Evolutionary conservation across 1,140 invertebrate species (phyloP).

Genomic region (Drosophila baimaii): DNA sequence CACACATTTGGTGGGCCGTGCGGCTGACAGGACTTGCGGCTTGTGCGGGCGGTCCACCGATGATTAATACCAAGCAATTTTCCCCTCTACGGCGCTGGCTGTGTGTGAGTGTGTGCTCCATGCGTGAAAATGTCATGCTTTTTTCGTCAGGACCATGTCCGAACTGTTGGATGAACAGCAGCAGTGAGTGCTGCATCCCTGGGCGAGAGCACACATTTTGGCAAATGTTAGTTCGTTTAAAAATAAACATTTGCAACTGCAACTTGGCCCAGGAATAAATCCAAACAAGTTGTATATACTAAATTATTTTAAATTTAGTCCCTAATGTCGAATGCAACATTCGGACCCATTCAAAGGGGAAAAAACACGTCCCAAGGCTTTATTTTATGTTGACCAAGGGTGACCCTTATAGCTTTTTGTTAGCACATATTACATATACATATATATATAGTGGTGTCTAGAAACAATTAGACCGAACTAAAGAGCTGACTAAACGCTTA

Average conservation of each 20-base stretch:
- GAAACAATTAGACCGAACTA: too few species aligned
- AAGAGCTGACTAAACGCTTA: too few species aligned
- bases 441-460: too few species aligned
- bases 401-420: too few species aligned
- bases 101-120: conserved; percentile 8
- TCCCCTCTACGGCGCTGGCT: conserved; percentile 18
- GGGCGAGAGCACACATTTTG: not conserved
- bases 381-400: too few species aligned
- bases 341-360: too few species aligned
- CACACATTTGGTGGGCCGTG: conserved; percentile 52
- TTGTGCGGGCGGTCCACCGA: conserved; percentile 55
- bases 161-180: conserved; percentile 39
- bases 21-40: conserved; percentile 60
- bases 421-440: too few species aligned
- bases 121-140: conserved; percentile 67
- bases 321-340: too few species aligned
- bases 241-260: too few species aligned
- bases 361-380: too few species aligned
- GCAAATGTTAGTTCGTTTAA: too few species aligned
- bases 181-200: not conserved
- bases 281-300: not conserved
- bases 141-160: conserved; percentile 32
- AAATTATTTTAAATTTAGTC: not conserved
- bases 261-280: too few species aligned
- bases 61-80: conserved; percentile 75